Conservation (phyloP, 2,113 vertebrate species). For the Zeus faber region DNA sequence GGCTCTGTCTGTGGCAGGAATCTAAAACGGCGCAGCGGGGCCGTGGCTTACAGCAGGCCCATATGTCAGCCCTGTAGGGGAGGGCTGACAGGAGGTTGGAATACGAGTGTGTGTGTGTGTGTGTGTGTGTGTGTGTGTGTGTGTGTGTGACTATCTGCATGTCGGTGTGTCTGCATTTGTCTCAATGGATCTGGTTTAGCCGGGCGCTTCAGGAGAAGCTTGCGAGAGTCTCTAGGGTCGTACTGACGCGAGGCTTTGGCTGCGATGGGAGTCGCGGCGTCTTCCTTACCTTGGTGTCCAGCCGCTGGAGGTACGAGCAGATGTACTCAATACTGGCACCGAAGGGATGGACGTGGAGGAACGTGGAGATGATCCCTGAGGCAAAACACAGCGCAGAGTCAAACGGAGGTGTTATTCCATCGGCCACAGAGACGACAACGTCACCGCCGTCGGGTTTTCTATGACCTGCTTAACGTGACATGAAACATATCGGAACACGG, state of each 20-base stretch:
- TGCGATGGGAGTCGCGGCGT: no score
- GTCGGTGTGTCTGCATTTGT: slow-evolving; percentile 7
- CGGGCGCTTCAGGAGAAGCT: background rate
- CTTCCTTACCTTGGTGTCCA: slow-evolving; percentile 95
- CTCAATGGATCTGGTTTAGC: no score
- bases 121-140: slow-evolving; percentile 18
- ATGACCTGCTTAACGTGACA: no score
- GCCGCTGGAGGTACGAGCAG: slow-evolving; percentile 93
- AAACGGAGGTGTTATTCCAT: no score
- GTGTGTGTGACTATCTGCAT: slow-evolving; percentile 7
- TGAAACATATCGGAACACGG: no score
- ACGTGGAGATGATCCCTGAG: slow-evolving; percentile 92
- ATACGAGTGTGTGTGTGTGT: slow-evolving; percentile 6
- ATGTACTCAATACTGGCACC: slow-evolving; percentile 97
- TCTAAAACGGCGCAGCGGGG: slow-evolving; percentile 17
- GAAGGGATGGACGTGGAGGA: slow-evolving; percentile 93
- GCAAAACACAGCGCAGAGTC: slow-evolving; percentile 31
- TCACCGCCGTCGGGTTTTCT: no score
- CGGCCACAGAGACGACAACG: no score
- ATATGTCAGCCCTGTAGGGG: slow-evolving; percentile 35
- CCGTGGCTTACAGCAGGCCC: slow-evolving; percentile 16
- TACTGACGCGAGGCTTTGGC: background rate
- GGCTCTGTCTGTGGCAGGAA: slow-evolving; percentile 2
- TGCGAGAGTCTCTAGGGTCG: background rate
- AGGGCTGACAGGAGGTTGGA: slow-evolving; percentile 13